Conservation (phyloP, 2,113 vertebrate species). For the Lamprologus ornatipinnis region DNA sequence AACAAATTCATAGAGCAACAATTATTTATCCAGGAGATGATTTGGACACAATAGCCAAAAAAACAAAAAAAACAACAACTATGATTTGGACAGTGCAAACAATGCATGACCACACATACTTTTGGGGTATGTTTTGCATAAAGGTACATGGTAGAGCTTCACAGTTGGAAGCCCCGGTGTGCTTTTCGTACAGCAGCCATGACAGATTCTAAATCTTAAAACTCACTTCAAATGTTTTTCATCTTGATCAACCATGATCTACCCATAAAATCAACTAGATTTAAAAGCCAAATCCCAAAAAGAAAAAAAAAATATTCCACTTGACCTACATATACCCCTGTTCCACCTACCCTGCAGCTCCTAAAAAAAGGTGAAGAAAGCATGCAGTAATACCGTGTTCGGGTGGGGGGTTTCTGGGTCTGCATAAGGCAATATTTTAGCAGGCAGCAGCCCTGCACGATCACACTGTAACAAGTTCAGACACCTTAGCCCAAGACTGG, state of each 20-base stretch:
- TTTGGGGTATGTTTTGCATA: conserved; percentile 5
- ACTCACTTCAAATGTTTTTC: conserved; percentile 19
- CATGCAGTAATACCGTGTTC: neutral
- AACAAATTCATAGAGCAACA: neutral
- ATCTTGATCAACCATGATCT: neutral
- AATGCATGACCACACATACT: conserved; percentile 16
- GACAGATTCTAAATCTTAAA: neutral
- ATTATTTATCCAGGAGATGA: neutral
- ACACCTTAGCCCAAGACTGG: conserved; percentile 49
- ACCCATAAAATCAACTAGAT: neutral
- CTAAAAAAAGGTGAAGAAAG: neutral
- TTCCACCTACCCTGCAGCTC: neutral
- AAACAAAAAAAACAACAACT: neutral
- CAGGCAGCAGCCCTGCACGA: conserved; percentile 37
- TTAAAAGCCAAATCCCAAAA: conserved; percentile 11
- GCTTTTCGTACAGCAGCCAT: neutral
- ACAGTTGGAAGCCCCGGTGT: neutral
- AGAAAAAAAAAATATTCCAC: neutral
- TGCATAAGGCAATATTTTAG: neutral
- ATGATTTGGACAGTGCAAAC: neutral
- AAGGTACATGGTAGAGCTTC: neutral
- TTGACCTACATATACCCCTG: neutral
- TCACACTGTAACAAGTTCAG: conserved; percentile 58
- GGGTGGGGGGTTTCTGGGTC: neutral
- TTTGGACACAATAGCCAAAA: neutral